Evolutionary conservation across 2,888 invertebrate species (phyloP).

Genomic region (Diarsia mendica): DNA sequence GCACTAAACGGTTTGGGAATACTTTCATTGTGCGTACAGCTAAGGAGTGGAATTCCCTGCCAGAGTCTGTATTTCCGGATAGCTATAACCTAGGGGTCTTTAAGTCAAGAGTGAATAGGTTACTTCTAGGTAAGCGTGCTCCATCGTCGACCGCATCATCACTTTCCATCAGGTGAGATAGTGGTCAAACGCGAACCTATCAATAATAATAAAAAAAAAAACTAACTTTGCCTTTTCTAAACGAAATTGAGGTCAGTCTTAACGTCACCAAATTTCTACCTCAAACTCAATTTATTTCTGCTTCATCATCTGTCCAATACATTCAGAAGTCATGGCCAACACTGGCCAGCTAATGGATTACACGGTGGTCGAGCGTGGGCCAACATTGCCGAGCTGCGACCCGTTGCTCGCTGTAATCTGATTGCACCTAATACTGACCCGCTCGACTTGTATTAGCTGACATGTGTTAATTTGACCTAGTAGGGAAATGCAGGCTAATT

Average conservation of each 20-base stretch:
- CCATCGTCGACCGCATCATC: too few relatives aligned
- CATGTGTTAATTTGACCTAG: constrained; percentile 53
- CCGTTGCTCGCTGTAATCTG: constrained; percentile 49
- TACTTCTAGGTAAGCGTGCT: too few relatives aligned
- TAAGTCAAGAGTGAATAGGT: too few relatives aligned
- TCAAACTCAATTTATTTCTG: not conserved
- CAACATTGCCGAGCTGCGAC: constrained; percentile 38
- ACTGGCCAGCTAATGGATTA: constrained; percentile 54
- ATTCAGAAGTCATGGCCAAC: constrained; percentile 29
- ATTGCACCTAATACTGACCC: constrained; percentile 51
- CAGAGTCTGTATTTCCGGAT: too few relatives aligned
- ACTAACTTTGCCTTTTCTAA: not conserved
- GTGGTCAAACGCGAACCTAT: too few relatives aligned
- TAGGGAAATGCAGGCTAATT: constrained; percentile 30
- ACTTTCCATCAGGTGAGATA: too few relatives aligned
- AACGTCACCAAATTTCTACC: not conserved
- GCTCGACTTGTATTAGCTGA: constrained; percentile 38
- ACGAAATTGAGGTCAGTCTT: not conserved
- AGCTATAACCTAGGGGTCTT: too few relatives aligned
- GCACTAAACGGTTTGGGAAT: too few relatives aligned
- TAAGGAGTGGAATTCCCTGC: too few relatives aligned
- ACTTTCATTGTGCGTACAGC: too few relatives aligned
- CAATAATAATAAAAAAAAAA: too few relatives aligned
- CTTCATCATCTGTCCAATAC: not conserved
- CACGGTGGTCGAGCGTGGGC: constrained; percentile 48